phyloP scores from a whole-genome alignment of 37 sponge, comb jelly and placozoan genomes.

The Trichoplax adhaerens region DNA sequence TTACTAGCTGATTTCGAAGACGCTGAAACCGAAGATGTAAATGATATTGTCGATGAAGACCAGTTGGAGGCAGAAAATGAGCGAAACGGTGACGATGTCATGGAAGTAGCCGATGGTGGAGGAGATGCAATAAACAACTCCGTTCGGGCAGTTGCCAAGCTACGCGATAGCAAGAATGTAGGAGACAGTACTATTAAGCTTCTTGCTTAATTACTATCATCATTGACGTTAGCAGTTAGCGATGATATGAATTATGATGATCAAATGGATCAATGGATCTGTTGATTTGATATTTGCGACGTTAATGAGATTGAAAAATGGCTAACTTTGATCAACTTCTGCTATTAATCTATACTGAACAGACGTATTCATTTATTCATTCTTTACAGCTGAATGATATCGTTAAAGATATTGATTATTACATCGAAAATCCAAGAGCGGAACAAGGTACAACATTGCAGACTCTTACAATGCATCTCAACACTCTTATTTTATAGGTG shows the following conservation, averaged over 20 bases:
- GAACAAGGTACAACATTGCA: no score
- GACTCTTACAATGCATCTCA: no score
- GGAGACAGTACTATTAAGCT: background rate
- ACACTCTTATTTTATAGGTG: no score
- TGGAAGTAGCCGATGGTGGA: conserved; percentile 13
- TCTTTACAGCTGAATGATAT: conserved; percentile 22
- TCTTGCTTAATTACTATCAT: no score
- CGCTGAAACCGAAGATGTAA: conserved; percentile 38
- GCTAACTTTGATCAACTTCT: no score
- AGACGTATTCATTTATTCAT: no score
- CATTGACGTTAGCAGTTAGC: no score
- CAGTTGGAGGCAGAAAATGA: conserved; percentile 27
- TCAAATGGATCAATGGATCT: no score
- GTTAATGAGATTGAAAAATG: no score
- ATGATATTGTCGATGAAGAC: conserved; percentile 14
- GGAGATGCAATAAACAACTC: conserved; percentile 10
- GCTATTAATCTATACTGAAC: no score
- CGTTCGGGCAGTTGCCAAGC: conserved; percentile 36
- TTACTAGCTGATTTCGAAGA: conserved; percentile 91
- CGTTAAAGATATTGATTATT: conserved; percentile 8
- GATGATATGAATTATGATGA: no score
- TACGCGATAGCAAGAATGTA: conserved; percentile 43
- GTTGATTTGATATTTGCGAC: no score
- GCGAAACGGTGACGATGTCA: background rate
- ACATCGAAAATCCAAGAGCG: conserved; percentile 10